Percentiles rank a stretch among this genome's conserved stretches.
phyloP scores from a whole-genome alignment of 2,797 vertebrate species.

The Rhinichthys osculus region DNA sequence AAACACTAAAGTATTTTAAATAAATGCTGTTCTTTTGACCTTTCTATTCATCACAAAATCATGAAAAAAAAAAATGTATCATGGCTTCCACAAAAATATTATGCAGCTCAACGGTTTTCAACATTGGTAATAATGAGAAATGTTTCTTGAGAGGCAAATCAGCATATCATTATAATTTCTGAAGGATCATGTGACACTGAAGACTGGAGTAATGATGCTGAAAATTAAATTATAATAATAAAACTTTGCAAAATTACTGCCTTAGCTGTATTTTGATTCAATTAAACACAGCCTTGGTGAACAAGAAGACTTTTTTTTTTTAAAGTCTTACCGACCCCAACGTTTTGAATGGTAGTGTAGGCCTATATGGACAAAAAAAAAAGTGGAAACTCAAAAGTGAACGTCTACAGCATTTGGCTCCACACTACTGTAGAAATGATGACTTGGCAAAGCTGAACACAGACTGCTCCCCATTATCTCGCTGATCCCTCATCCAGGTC shows the following conservation, averaged over 20 bases:
- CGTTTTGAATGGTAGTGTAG: background rate
- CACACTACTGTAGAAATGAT: slow-evolving; percentile 26
- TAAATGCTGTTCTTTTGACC: background rate
- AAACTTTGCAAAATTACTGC: background rate
- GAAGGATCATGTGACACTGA: background rate
- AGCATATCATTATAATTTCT: background rate
- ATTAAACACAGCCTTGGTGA: background rate
- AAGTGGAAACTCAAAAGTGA: background rate
- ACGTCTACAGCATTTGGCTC: background rate
- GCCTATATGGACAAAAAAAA: background rate
- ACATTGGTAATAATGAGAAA: background rate
- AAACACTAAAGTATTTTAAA: background rate
- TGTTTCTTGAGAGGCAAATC: background rate
- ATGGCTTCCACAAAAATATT: background rate
- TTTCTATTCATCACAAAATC: background rate
- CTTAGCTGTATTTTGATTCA: background rate
- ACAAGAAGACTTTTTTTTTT: background rate
- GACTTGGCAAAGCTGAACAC: slow-evolving; percentile 32
- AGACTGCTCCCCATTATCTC: slow-evolving; percentile 11
- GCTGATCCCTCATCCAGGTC: slow-evolving; percentile 11
- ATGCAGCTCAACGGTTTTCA: background rate
- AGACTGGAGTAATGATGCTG: background rate
- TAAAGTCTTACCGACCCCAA: background rate
- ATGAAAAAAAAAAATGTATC: background rate
- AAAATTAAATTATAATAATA: background rate